phyloP scores from a whole-genome alignment of 1,140 invertebrate genomes.

The Temnothorax curvispinosus region DNA sequence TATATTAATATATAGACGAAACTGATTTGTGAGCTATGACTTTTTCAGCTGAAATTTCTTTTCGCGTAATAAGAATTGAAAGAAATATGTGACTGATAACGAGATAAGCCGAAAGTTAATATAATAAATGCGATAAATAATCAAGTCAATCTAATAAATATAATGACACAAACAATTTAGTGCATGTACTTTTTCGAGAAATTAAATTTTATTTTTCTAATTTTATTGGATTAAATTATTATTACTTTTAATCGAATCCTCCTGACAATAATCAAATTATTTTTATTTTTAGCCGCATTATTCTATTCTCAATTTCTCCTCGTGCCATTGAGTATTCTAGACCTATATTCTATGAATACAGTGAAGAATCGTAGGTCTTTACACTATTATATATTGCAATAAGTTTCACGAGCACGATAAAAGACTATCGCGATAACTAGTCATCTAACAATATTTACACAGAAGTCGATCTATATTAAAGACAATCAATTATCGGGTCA shows the following conservation, averaged over 20 bases:
- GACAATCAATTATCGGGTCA: slow-evolving; percentile 48
- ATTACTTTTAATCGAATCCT: background rate
- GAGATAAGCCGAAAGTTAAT: background rate
- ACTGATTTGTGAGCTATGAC: background rate
- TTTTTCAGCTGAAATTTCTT: background rate
- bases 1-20: background rate
- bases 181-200: background rate
- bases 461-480: background rate
- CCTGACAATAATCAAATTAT: background rate
- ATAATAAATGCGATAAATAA: background rate
- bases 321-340: background rate
- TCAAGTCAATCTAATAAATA: background rate
- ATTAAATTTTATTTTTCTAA: background rate
- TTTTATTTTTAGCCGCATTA: background rate
- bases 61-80: background rate
- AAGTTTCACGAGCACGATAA: background rate
- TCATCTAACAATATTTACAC: slow-evolving; percentile 37
- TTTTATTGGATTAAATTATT: background rate
- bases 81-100: background rate
- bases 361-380: background rate
- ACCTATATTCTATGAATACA: background rate
- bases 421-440: background rate
- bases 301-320: background rate
- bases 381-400: slow-evolving; percentile 11
- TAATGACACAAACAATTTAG: background rate